Evolutionary conservation across 2,888 invertebrate species (phyloP).

Genomic region (Choristoneura rosaceana): DNA sequence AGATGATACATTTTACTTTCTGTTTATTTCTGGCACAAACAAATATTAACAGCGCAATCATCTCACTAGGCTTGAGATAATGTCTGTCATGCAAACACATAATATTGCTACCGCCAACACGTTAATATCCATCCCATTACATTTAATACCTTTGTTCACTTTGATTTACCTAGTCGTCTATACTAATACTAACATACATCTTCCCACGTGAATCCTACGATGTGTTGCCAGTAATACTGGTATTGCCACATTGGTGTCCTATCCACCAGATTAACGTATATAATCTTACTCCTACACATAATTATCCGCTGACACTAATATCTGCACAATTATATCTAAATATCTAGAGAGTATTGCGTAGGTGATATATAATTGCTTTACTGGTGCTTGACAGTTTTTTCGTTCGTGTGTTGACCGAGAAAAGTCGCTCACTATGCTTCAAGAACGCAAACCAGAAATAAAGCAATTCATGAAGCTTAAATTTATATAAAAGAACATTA

Average conservation of each 20-base stretch:
- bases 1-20: too few relatives aligned
- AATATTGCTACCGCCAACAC: too few relatives aligned
- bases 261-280: constrained; percentile 32
- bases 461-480: too few relatives aligned
- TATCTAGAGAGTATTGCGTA: constrained; percentile 22
- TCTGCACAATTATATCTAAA: constrained; percentile 34
- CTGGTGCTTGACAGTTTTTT: too few relatives aligned
- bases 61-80: too few relatives aligned
- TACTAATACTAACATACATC: constrained; percentile 1
- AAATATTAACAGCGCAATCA: too few relatives aligned
- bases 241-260: constrained; percentile 23
- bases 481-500: too few relatives aligned
- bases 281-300: constrained; percentile 34
- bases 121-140: background rate
- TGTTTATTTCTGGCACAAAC: too few relatives aligned
- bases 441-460: too few relatives aligned
- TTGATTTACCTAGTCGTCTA: background rate
- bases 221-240: background rate
- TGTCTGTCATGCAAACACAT: too few relatives aligned
- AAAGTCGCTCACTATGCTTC: too few relatives aligned
- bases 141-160: background rate
- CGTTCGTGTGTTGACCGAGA: too few relatives aligned
- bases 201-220: constrained; percentile 19
- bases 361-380: constrained; percentile 26
- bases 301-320: constrained; percentile 40